Base-by-base conservation (phyloP, 2,888 invertebrate species). In the Patella ulyssiponensis region DNA sequence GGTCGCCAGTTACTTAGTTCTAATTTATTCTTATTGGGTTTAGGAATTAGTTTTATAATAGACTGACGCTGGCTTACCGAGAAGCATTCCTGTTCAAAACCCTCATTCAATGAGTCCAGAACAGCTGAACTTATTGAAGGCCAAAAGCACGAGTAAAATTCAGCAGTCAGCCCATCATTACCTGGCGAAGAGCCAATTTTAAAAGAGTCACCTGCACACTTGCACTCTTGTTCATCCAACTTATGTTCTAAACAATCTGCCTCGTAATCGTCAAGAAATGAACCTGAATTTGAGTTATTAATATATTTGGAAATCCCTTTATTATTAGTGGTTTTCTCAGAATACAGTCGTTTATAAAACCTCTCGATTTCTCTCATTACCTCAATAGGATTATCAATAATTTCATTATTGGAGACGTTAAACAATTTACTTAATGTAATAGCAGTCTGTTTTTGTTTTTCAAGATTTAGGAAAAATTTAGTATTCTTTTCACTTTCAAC, bases 121-220 rank as follows among this genome's bases (percentile, higher is more conserved):
- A 58, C 58, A 58, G 17, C 5, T 5, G 17, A n/a, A n/a, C 58
- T 20, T 1, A 58, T 58, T 17, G 20, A n/a, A n/a, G n/a, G 15
- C 58, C 58, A 58, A 20, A 58, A 58, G 20, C 58, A 58, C 58
- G 27, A 58, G n/a, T 58, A 58, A n/a, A 58, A 58, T 58, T 58
- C 58, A 12, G 15, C 17, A 58, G 58, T 58, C n/a, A 58, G 58
- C 1, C n/a, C 58, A 14, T 58, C 58, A 14, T 58, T 58, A n/a
- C 58, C 58, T 1, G 58, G 58, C 1, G 58, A 58, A 58, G 58
- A 58, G 11, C 20, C 20, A 7, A 58, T 5, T n/a, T 58, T 58
- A 58, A 58, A 58, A 5, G 58, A 58, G 7, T 15, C 15, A 1
- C 12, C 7, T 7, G 20, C 58, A n/a, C 20, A 17, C 3, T 17